Evolutionary conservation across 2,888 invertebrate species (phyloP), one percentile per base, ranked within the genome.

Genomic region (Eretmocerus hayati): DNA sequence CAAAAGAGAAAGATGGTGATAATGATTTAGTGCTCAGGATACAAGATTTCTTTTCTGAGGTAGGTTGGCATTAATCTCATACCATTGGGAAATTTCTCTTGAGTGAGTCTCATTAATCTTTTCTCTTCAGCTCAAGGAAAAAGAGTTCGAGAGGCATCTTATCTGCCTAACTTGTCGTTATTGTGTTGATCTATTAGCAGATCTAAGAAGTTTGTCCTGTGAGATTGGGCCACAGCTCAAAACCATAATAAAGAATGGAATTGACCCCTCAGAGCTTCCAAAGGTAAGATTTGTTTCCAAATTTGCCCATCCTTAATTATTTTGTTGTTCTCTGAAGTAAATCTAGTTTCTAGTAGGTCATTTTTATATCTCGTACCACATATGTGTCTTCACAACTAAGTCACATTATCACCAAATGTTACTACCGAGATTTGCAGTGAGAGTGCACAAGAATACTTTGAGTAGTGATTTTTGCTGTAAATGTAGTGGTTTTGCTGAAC

Each of bases 141-240:
- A 26, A 20, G 19, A 46, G 23, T n/a, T 53, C 20, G 46, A 48
- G 4, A 52, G 50, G 42, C 13, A 44, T 32, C 52, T 59, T 5
- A 59, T 71, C 51, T 71, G 71, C 42, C 51, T 71, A 16, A 42
- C 54, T 5, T 70, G 71, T 46, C 63, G 67, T 22, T 71, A 71
- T 45, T 62, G 58, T 30, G 53, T 70, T 33, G 71, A 71, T 44
- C 55, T 71, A 18, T 56, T 71, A 21, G 56, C 51, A 9, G 71
- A 71, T 52, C 54, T 71, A 40, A 65, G 58, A 39, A 53, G 41
- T 22, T 31, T 69, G 22, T 62, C 58, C 30, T 41, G 58, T 31
- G 48, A 61, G 46, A 55, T 56, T 26, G 26, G 50, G 4, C 33
- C 15, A 2, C 62, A 61, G 52, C 42, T 62, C 15, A 54, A 56